Base-by-base conservation (phyloP, 2,113 vertebrate species). In the Ptilonorhynchus violaceus region DNA sequence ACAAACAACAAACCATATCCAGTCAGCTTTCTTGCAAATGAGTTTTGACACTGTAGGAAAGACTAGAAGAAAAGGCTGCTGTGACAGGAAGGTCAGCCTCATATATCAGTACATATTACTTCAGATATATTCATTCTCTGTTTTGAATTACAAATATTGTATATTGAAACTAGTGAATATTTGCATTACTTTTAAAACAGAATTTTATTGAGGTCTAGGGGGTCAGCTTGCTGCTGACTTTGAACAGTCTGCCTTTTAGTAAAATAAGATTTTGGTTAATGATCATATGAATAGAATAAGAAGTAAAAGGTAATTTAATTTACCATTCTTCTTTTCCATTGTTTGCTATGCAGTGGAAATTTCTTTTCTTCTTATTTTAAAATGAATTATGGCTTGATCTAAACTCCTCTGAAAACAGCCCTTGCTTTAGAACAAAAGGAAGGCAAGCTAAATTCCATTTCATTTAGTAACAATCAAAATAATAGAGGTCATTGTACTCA, bases 401-500 rank as follows among this genome's bases (percentile, higher is more conserved):
- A 93, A 93, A 35, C 11, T 9, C 3, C 42, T 81, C 18, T 72
- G 50, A 92, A 78, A 91, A 77, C 18, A 87, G 27, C 19, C 13
- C 11, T 75, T 85, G 4, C 24, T 75, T 60, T 75, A 88, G 33
- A 85, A 85, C 31, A 78, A 72, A 89, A 87, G 18, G 33, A 69
- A 89, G 33, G 56, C 18, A 37, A 76, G 11, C 41, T 31, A 93
- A 88, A 96, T 88, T 91, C 33, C 23, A 67, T 89, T 97, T 92
- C 6, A 67, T 87, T 93, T 88, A 82, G 39, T 60, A 95, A 85
- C 62, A 85, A 67, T 56, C 69, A 89, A 64, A 94, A 88, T 92
- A 89, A 93, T 75, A 92, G 78, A 85, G 41, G 62, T n/a, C 58
- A 87, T 79, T 88, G 56, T 75, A 89, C 58, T 89, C 60, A 56